These are phyloP conservation scores for Equus quagga DNA, from an alignment of 2,113 vertebrate species.

Conservation along the genomic window DNA sequence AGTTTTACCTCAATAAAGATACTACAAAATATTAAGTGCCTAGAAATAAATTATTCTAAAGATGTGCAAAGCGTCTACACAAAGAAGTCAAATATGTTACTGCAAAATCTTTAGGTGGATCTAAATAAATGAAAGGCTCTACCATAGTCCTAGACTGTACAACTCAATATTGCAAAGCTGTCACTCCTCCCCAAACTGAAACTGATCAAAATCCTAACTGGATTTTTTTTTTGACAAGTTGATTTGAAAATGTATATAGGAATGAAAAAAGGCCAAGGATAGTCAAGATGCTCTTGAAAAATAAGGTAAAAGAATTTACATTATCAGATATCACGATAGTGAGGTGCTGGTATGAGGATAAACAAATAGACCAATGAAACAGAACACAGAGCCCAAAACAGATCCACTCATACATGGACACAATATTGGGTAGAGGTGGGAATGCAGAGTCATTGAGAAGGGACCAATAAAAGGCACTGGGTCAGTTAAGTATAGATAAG, in stretches of 20 bases:
- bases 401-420: neutral
- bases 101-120: neutral
- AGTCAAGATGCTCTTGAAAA: neutral
- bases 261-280: neutral
- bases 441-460: neutral
- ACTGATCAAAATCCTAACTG: neutral
- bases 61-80: neutral
- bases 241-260: neutral
- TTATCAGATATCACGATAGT: neutral
- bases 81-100: neutral
- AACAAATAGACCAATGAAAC: neutral
- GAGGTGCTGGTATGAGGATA: neutral
- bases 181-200: neutral
- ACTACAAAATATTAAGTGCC: neutral
- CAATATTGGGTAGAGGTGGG: neutral
- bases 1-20: neutral
- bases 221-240: neutral
- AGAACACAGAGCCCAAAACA: neutral
- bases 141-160: neutral
- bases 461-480: slow-evolving; percentile 8
- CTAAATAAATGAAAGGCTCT: neutral
- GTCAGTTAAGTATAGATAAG: neutral
- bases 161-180: neutral
- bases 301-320: neutral
- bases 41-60: slow-evolving; percentile 47